Conservation (phyloP, 2,797 vertebrate species). For the Heteromormyrus szaboi region DNA sequence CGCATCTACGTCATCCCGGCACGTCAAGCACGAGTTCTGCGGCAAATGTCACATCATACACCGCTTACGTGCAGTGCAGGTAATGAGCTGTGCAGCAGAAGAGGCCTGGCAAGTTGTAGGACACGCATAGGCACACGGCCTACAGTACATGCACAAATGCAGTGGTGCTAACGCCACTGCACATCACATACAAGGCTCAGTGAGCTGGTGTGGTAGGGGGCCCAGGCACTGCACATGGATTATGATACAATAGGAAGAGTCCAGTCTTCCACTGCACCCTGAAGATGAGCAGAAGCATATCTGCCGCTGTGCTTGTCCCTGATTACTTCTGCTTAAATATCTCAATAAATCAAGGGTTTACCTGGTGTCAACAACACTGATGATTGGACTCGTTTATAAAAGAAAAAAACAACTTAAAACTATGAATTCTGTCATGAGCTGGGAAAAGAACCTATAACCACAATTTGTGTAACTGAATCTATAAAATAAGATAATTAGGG, state of each 20-base stretch:
- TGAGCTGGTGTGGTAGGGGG: constrained; percentile 16
- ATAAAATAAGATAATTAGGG: background rate
- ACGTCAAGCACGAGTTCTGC: background rate
- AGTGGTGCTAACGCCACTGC: background rate
- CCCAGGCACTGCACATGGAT: constrained; percentile 24
- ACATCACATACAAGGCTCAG: background rate
- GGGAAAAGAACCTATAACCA: background rate
- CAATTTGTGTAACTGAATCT: background rate
- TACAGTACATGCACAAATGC: background rate
- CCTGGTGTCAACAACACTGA: background rate
- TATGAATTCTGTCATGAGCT: background rate
- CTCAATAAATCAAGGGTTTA: background rate
- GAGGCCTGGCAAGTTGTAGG: no score
- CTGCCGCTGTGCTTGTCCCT: background rate
- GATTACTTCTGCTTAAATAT: background rate
- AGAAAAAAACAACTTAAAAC: background rate
- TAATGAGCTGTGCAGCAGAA: background rate
- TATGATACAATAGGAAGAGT: background rate
- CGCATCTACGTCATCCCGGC: background rate
- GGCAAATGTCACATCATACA: background rate
- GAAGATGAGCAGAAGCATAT: background rate
- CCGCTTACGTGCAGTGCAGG: background rate
- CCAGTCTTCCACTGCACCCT: background rate
- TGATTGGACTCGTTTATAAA: background rate
- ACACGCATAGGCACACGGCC: background rate